phyloP scores from a whole-genome alignment of 92 coral and sea anemone species.

The Porites cylindrica region DNA sequence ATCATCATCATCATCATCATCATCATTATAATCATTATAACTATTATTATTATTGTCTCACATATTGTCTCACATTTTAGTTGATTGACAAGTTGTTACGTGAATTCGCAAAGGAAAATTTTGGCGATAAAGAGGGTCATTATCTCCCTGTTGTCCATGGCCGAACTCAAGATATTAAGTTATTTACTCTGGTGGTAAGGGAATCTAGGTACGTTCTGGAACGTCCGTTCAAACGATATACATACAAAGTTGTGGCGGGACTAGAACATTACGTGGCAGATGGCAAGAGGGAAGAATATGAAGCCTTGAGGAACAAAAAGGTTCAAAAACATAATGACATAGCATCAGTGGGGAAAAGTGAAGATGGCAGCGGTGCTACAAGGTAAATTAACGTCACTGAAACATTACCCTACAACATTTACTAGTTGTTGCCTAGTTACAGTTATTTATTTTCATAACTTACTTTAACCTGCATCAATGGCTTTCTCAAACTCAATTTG shows the following conservation, averaged over 20 bases:
- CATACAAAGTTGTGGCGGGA: not conserved
- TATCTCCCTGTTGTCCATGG: conserved; percentile 1
- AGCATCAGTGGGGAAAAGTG: not conserved
- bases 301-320: not conserved
- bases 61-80: not conserved
- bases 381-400: not conserved
- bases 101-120: not conserved
- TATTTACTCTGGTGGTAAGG: not conserved
- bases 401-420: too few relatives aligned
- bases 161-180: not conserved
- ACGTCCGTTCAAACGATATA: not conserved
- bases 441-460: too few relatives aligned
- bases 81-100: conserved; percentile 4
- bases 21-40: too few relatives aligned
- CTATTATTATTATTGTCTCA: not conserved
- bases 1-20: not conserved
- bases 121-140: not conserved
- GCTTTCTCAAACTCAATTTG: too few relatives aligned
- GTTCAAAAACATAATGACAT: not conserved
- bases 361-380: not conserved
- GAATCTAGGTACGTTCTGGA: not conserved
- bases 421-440: too few relatives aligned
- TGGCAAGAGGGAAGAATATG: not conserved
- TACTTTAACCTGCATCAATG: too few relatives aligned
- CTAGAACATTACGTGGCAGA: not conserved